These are phyloP conservation scores for Cassiopea andromeda DNA, from an alignment of 30 jellyfish, hydroid and myxozoan genomes.

Conservation along the genomic window DNA sequence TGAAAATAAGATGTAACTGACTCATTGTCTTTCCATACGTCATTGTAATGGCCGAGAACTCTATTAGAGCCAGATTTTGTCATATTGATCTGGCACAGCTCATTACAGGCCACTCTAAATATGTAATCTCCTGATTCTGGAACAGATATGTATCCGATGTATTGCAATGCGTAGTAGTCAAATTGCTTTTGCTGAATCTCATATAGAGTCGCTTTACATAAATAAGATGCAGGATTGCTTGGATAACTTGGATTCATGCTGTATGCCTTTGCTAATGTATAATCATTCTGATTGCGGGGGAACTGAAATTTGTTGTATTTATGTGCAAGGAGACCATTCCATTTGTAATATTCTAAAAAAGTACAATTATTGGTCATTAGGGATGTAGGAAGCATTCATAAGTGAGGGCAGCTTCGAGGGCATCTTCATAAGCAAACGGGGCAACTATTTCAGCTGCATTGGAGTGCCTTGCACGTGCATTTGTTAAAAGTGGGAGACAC, in stretches of 20 bases:
- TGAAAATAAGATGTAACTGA: too few relatives aligned
- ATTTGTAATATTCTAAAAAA: slow-evolving; percentile 10
- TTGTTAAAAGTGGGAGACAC: too few relatives aligned
- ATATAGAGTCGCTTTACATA: slow-evolving; percentile 46
- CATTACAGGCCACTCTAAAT: slow-evolving; percentile 51
- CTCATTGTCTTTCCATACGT: neutral
- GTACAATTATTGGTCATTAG: too few relatives aligned
- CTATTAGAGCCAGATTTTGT: slow-evolving; percentile 37
- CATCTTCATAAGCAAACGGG: too few relatives aligned
- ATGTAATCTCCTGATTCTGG: slow-evolving; percentile 23
- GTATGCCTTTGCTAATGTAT: slow-evolving; percentile 26
- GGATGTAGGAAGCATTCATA: too few relatives aligned
- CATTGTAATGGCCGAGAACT: slow-evolving; percentile 26
- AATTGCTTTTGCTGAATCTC: slow-evolving; percentile 41
- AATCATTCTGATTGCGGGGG: neutral
- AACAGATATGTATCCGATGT: slow-evolving; percentile 44
- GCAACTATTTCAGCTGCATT: too few relatives aligned
- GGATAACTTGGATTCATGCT: slow-evolving; percentile 37
- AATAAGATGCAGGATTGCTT: slow-evolving; percentile 41
- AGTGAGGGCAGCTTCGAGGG: too few relatives aligned
- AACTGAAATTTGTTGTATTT: slow-evolving; percentile 15
- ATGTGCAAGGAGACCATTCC: slow-evolving; percentile 28
- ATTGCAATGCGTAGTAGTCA: slow-evolving; percentile 46
- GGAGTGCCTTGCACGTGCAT: too few relatives aligned
- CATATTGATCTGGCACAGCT: slow-evolving; percentile 35